Conservation (phyloP, 2,888 invertebrate species). For the Caenorhabditis sulstoni region DNA sequence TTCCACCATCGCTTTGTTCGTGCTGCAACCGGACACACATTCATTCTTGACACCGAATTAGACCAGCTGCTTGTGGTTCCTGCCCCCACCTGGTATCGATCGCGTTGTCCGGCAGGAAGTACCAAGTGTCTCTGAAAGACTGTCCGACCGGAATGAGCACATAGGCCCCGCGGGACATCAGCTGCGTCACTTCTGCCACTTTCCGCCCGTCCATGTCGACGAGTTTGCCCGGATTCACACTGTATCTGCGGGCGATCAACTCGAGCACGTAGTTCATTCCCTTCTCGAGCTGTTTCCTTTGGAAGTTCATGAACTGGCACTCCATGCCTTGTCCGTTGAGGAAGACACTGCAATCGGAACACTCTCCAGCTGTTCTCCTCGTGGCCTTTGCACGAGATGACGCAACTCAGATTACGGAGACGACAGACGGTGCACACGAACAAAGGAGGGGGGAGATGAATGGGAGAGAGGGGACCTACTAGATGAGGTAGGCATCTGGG, state of each 20-base stretch:
- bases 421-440: background rate
- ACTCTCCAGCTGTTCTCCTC: background rate
- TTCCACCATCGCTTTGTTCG: constrained; percentile 63
- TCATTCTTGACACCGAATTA: background rate
- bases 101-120: constrained; percentile 77
- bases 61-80: background rate
- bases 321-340: constrained; percentile 77
- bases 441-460: background rate
- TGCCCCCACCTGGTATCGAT: constrained; percentile 74
- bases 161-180: constrained; percentile 77
- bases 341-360: constrained; percentile 68
- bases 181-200: constrained; percentile 68
- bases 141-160: constrained; percentile 76
- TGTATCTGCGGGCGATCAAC: constrained; percentile 70
- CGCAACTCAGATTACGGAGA: constrained; percentile 5
- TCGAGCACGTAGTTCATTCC: constrained; percentile 75
- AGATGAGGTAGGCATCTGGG: constrained; percentile 76
- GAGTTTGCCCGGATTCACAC: constrained; percentile 72
- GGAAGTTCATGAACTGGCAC: constrained; percentile 73
- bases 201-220: constrained; percentile 74
- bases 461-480: constrained; percentile 67
- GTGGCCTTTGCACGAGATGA: constrained; percentile 43
- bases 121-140: constrained; percentile 76
- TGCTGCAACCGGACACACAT: constrained; percentile 57
- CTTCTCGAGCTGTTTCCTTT: constrained; percentile 73